A percentile compares a stretch with the other conserved stretches of the same genome.
phyloP scores from a whole-genome alignment of 2,797 vertebrate species.

The Taenioides sp. region DNA sequence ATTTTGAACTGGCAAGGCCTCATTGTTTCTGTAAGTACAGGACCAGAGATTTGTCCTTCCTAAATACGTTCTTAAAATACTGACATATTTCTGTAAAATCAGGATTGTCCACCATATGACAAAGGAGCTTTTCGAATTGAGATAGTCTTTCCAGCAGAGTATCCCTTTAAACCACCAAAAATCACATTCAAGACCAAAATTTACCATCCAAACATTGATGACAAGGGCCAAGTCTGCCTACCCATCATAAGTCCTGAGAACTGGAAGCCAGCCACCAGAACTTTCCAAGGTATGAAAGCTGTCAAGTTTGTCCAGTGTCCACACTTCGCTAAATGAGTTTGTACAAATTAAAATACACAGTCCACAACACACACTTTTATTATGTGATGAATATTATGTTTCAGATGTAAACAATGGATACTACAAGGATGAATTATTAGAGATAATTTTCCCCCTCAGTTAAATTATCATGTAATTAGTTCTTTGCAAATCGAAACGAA shows the following conservation, averaged over 20 bases:
- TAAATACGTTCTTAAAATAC: not conserved
- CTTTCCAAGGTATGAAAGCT: constrained; percentile 84
- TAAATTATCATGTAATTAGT: not conserved
- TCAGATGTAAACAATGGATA: not conserved
- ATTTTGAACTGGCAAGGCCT: constrained; percentile 96
- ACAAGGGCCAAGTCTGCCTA: constrained; percentile 98
- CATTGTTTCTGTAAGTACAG: constrained; percentile 93
- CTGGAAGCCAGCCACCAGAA: constrained; percentile 98
- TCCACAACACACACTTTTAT: not conserved
- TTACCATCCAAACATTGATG: constrained; percentile 98
- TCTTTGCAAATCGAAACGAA: not conserved
- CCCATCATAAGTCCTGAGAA: constrained; percentile 96
- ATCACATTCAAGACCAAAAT: constrained; percentile 99
- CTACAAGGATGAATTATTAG: not conserved
- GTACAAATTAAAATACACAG: too few relatives aligned
- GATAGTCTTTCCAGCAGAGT: constrained; percentile 94
- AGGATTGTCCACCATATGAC: constrained; percentile 92
- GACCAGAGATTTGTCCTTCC: not conserved
- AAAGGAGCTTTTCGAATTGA: constrained; percentile 98
- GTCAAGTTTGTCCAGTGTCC: not conserved
- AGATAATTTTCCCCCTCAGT: not conserved
- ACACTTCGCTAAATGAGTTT: not conserved
- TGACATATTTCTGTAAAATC: constrained; percentile 1
- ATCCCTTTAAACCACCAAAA: constrained; percentile 98
- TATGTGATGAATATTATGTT: not conserved